These are phyloP conservation scores for Hyles euphorbiae DNA, from an alignment of 1,140 invertebrate genomes.

Conservation along the genomic window DNA sequence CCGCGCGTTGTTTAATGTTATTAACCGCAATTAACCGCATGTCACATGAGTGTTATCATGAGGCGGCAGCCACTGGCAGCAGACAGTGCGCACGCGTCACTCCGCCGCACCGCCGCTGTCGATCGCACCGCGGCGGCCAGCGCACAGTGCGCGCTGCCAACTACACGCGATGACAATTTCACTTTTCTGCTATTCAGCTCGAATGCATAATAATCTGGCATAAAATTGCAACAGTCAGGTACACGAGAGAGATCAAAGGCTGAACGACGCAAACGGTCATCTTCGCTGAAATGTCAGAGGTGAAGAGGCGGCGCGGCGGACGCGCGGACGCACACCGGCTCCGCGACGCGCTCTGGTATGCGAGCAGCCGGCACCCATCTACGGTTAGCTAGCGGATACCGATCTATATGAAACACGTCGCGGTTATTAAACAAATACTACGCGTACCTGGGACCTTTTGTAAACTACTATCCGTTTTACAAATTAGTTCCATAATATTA, in stretches of 20 bases:
- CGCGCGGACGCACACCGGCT: background rate
- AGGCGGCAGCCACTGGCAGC: no score
- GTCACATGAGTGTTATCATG: no score
- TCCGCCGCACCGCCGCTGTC: no score
- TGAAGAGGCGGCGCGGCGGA: slow-evolving; percentile 21
- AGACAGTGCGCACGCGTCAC: background rate
- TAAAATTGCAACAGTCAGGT: slow-evolving; percentile 50
- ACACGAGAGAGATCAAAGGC: slow-evolving; percentile 56
- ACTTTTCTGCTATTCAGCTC: slow-evolving; percentile 30
- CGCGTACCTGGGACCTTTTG: background rate
- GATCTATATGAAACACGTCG: slow-evolving; percentile 23
- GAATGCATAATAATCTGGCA: slow-evolving; percentile 42
- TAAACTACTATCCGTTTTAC: no score
- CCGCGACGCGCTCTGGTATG: slow-evolving; percentile 36
- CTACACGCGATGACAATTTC: slow-evolving; percentile 33
- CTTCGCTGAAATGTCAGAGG: slow-evolving; percentile 58
- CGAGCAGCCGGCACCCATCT: slow-evolving; percentile 33
- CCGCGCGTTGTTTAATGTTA: no score
- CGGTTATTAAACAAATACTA: slow-evolving; percentile 10
- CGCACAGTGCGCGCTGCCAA: background rate
- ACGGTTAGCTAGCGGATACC: slow-evolving; percentile 19
- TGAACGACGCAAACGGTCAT: slow-evolving; percentile 51
- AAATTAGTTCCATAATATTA: no score
- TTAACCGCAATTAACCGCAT: no score
- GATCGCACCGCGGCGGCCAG: no score